Evolutionary conservation across 1,140 invertebrate genomes (phyloP).

Genomic region (Micrasema minimum): DNA sequence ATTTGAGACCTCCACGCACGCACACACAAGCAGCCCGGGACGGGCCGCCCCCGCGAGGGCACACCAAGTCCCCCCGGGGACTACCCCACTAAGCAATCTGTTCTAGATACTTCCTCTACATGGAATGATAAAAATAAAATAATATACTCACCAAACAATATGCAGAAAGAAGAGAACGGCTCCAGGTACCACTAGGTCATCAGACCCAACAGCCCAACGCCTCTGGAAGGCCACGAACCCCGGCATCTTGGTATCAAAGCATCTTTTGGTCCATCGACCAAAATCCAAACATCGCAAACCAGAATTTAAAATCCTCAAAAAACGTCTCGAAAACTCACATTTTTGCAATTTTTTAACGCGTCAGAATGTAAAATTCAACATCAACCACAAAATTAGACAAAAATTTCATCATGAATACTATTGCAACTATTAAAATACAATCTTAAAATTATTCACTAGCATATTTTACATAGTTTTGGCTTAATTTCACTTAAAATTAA

Average conservation of each 20-base stretch:
- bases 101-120: no score
- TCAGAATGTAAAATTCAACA: not conserved
- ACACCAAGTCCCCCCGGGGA: no score
- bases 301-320: not conserved
- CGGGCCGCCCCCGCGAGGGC: no score
- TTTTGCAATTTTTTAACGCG: not conserved
- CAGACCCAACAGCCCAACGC: conserved; percentile 89
- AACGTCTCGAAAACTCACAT: not conserved
- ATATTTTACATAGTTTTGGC: no score
- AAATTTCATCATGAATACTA: not conserved
- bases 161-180: conserved; percentile 81
- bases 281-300: no score
- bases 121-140: no score
- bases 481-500: no score
- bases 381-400: not conserved
- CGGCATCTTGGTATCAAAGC: conserved; percentile 71
- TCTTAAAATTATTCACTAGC: no score
- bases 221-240: conserved; percentile 86
- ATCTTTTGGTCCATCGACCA: not conserved
- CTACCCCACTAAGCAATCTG: no score
- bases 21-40: no score
- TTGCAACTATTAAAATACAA: no score
- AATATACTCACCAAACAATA: conserved; percentile 78
- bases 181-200: conserved; percentile 88
- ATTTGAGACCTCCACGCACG: no score